Evolutionary conservation across 2,888 invertebrate species (phyloP).

Genomic region (Anthophora plumipes): DNA sequence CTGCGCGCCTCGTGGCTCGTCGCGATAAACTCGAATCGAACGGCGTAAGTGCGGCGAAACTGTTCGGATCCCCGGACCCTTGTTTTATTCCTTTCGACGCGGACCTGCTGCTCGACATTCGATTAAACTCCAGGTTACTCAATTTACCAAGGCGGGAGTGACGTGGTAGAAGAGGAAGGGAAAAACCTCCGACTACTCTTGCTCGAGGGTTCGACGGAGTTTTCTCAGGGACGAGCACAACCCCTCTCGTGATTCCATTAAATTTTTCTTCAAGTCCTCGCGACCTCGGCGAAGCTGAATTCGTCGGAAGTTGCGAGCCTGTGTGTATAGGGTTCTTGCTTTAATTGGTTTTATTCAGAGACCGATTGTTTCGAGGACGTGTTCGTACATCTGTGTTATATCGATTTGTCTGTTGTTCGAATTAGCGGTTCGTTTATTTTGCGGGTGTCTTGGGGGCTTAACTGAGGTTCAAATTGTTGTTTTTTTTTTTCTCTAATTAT

Average conservation of each 20-base stretch:
- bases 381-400: too few relatives aligned
- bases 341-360: too few relatives aligned
- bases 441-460: too few relatives aligned
- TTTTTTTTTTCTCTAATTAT: too few relatives aligned
- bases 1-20: constrained; percentile 4
- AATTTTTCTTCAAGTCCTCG: neutral
- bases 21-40: constrained; percentile 50
- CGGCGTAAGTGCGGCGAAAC: constrained; percentile 14
- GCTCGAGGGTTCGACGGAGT: neutral
- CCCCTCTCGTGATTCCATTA: neutral
- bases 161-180: neutral
- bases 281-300: neutral
- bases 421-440: too few relatives aligned
- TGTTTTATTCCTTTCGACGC: constrained; percentile 49
- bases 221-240: neutral
- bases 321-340: too few relatives aligned
- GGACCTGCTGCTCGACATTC: constrained; percentile 41
- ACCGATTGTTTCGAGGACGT: too few relatives aligned
- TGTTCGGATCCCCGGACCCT: constrained; percentile 40
- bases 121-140: constrained; percentile 60
- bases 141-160: constrained; percentile 40
- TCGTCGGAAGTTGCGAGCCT: neutral
- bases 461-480: too few relatives aligned
- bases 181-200: too few relatives aligned
- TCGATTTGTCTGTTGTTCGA: too few relatives aligned